Base-by-base conservation (phyloP, 1,140 invertebrate genomes). In the Zophobas atratus region DNA sequence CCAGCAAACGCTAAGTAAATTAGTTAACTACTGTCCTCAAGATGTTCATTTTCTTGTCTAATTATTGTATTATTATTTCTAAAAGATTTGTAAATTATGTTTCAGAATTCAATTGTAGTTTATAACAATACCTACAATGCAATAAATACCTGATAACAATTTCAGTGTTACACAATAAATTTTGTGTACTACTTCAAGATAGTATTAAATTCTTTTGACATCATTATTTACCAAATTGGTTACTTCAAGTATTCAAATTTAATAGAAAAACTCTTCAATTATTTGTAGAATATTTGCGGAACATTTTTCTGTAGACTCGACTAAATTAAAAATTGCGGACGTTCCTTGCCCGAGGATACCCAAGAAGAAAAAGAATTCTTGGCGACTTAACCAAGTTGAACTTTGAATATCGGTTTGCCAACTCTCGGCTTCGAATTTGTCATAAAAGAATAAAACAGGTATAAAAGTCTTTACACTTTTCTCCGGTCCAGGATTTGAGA, bases 401-500 rank as follows among this genome's bases (percentile, higher is more conserved):
- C 60, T 67, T 67, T 67, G 60, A 67, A 67, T 67, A 67, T 67
- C 60, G 60, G 60, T 67, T 67, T 32, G 60, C 60, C 38, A 67
- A 67, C n/a, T 67, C 60, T 41, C 60, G 0, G 60, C 60, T 67
- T 39, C 60, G 60, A 67, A 67, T 67, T 67, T 67, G 60, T 67
- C 60, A 67, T 67, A 67, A 67, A 67, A 67, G 60, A 67, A 67
- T 67, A 67, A 67, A 67, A 67, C 60, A 67, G 60, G 60, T 67
- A 67, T 67, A 46, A 67, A 67, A 67, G 60, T 67, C 60, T 67
- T 67, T 67, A 67, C 60, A 67, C 60, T 67, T 67, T 67, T 67
- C 60, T 67, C 39, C 60, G 60, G 60, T 67, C 60, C 60, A 32
- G 60, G 60, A 67, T 67, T 67, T 43, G 38, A 43, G 60, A 20